Conservation (phyloP, 2,888 invertebrate genomes). For the Pterostichus madidus region DNA sequence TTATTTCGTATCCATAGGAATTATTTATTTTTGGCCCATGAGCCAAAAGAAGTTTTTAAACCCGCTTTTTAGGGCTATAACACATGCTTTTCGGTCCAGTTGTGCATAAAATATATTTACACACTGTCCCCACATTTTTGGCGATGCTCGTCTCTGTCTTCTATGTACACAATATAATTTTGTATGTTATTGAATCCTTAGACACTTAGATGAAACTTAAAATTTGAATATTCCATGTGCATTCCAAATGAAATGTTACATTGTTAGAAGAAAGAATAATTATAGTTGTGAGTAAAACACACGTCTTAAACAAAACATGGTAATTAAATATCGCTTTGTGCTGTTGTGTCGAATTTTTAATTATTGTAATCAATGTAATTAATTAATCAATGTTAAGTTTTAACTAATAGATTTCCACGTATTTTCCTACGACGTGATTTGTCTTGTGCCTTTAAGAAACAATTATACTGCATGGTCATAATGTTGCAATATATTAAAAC, state of each 20-base stretch:
- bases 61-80: no score
- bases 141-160: no score
- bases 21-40: no score
- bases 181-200: no score
- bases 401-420: neutral
- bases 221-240: neutral
- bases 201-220: neutral
- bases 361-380: constrained; percentile 11
- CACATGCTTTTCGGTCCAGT: no score
- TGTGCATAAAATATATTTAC: no score
- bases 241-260: neutral
- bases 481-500: no score
- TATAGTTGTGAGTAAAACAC: neutral
- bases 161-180: no score
- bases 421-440: neutral
- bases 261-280: constrained; percentile 1
- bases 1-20: no score
- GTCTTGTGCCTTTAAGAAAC: neutral
- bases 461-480: no score
- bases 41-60: no score
- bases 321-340: constrained; percentile 6
- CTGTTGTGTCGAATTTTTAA: constrained; percentile 25
- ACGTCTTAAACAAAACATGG: neutral
- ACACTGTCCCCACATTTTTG: no score
- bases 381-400: constrained; percentile 11